Base-by-base conservation (phyloP, 30 jellyfish, hydroid and myxozoan species). In the Sanderia malayensis region DNA sequence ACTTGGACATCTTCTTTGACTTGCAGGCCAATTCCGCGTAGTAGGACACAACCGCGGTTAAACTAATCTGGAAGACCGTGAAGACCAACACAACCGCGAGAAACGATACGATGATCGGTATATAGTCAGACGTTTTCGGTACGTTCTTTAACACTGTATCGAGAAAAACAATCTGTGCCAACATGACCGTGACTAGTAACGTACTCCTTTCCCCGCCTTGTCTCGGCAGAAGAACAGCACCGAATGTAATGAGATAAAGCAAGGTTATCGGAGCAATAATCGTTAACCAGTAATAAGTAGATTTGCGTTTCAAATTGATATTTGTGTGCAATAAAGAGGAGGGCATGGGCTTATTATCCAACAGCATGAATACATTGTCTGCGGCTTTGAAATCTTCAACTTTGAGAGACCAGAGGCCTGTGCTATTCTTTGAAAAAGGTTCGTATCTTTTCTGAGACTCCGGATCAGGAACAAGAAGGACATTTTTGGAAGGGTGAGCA, bases 201-300 rank as follows among this genome's bases (percentile, higher is more conserved):
- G 86, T 58, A 23, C 77, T 74, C 44, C 86, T 59, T 53, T 74
- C 86, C 2, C 86, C 86, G 30, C 60, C 24, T 60, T 74, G 77
- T 74, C 86, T 53, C 0, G 86, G 86, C 0, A 74, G 78, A 27
- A 74, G 46, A 31, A 74, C 86, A 0, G 86, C 60, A 62, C 76
- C 59, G 78, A 74, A 74, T 4, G 86, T 74, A 19, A 60, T 67
- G 23, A 61, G 33, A 53, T 77, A 58, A 31, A 74, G 59, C 17
- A 74, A 25, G 24, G 61, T 53, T 41, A 74, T 74, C 2, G 86
- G 86, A 24, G 58, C 65, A 25, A 74, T 28, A n/a, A 74, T 67
- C 4, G 86, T 74, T 17, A 74, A 60, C 70, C 57, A 46, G 71
- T 74, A 74, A 53, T 74, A 74, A 19, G 70, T 74, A 31, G 58